Evolutionary conservation across 2,888 invertebrate genomes (phyloP).

Genomic region (Villa cingulata): DNA sequence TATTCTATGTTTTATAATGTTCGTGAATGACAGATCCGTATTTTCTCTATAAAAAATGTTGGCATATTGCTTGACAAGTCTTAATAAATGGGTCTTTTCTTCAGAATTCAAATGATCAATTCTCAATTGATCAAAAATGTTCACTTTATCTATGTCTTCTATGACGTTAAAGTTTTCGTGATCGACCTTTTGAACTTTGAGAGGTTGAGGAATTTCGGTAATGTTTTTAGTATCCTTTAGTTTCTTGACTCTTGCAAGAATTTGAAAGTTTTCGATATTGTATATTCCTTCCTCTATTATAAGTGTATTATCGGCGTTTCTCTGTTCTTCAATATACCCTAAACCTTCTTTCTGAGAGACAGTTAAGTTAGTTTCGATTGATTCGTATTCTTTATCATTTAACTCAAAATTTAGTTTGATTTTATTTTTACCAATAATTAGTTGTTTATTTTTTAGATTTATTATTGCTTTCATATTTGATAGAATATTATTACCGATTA

Average conservation of each 20-base stretch:
- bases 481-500: slow-evolving; percentile 5
- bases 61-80: background rate
- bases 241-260: background rate
- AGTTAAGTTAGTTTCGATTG: background rate
- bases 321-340: background rate
- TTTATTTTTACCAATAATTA: background rate
- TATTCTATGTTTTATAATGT: slow-evolving; percentile 2
- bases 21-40: background rate
- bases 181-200: background rate
- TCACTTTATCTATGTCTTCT: background rate
- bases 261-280: background rate
- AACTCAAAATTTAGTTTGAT: background rate
- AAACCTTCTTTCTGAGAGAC: too few species aligned
- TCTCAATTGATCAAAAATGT: background rate
- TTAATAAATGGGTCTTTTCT: background rate
- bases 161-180: background rate
- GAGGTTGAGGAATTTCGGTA: background rate
- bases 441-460: background rate
- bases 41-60: background rate
- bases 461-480: background rate
- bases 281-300: slow-evolving; percentile 2
- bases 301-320: background rate
- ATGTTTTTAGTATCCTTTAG: background rate
- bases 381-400: background rate
- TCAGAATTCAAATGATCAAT: background rate